Evolutionary conservation across 2,888 invertebrate genomes (phyloP).

Genomic region (Rotaria sp.): DNA sequence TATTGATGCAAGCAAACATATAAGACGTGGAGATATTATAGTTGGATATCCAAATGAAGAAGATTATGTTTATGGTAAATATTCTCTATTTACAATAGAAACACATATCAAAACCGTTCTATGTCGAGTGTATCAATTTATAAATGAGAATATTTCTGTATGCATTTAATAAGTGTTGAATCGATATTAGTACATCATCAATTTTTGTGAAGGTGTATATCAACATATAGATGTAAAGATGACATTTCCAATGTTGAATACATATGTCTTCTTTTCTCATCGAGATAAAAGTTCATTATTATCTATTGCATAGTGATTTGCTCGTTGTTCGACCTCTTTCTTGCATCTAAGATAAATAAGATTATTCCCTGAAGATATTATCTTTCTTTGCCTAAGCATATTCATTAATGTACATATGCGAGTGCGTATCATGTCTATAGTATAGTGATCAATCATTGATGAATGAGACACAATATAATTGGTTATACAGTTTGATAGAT

Average conservation of each 20-base stretch:
- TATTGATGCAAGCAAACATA: constrained; percentile 83
- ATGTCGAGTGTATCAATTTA: neutral
- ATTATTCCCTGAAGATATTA: neutral
- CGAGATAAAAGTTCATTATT: neutral
- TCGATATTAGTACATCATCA: neutral
- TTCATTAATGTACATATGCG: neutral
- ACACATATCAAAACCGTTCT: neutral
- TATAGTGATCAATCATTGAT: neutral
- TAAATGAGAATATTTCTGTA: neutral
- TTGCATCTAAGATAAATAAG: neutral
- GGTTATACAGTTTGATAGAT: too few species aligned
- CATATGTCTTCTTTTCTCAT: neutral
- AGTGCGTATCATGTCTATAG: neutral
- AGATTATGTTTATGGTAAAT: constrained; percentile 29
- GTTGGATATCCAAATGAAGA: constrained; percentile 46
- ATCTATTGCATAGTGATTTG: neutral
- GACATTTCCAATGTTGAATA: neutral
- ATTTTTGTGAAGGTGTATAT: neutral
- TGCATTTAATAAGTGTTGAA: neutral
- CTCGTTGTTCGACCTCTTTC: neutral
- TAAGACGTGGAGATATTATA: constrained; percentile 65
- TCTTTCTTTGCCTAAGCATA: neutral
- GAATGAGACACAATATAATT: neutral
- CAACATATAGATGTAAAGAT: neutral
- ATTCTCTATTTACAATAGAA: neutral